Conservation (phyloP, 2,797 vertebrate genomes). For the Tokudaia muenninki region DNA sequence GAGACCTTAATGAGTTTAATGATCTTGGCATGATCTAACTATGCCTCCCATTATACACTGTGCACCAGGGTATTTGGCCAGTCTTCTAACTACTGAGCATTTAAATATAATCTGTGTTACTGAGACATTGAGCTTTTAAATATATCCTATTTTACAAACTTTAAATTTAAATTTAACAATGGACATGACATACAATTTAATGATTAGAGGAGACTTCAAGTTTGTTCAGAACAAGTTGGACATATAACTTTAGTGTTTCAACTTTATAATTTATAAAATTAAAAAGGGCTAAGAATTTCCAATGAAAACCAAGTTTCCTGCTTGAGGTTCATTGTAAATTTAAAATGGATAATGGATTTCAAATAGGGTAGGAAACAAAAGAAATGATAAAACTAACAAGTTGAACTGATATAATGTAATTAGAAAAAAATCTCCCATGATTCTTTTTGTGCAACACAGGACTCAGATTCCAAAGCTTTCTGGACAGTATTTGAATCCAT, state of each 20-base stretch:
- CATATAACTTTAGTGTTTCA: conserved; percentile 33
- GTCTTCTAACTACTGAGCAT: background rate
- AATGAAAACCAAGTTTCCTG: background rate
- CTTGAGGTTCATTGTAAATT: background rate
- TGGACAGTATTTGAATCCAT: background rate
- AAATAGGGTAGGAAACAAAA: background rate
- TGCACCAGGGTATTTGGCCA: background rate
- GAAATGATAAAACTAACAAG: background rate
- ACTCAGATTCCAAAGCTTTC: background rate
- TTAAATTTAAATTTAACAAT: conserved; percentile 37
- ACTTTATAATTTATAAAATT: background rate
- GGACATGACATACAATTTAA: background rate
- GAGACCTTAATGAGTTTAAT: background rate
- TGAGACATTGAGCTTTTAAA: background rate
- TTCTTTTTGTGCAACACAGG: background rate
- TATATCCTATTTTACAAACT: background rate
- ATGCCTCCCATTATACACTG: background rate
- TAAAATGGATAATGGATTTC: conserved; percentile 3
- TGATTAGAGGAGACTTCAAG: background rate
- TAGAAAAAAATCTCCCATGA: background rate
- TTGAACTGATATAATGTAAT: background rate
- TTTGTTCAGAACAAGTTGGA: background rate
- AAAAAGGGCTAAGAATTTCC: conserved; percentile 35
- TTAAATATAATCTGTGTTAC: background rate
- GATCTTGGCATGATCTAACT: background rate